Evolutionary conservation across 2,113 vertebrate genomes (phyloP).

Genomic region (Caracal caracal): DNA sequence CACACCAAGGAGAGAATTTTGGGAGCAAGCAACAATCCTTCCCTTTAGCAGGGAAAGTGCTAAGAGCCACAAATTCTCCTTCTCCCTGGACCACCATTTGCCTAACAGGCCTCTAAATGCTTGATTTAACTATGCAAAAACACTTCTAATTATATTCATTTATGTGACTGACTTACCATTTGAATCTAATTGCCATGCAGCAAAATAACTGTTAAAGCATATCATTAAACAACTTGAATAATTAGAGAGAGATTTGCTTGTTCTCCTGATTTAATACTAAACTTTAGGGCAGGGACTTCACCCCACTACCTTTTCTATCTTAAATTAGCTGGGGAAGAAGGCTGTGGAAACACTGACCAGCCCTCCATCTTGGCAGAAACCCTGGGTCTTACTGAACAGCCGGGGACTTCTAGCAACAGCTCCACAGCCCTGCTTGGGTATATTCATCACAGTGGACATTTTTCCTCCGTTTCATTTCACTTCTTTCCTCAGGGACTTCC

Average conservation of each 20-base stretch:
- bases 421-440: background rate
- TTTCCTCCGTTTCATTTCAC: background rate
- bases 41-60: background rate
- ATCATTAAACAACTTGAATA: constrained; percentile 82
- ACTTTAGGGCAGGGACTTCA: constrained; percentile 57
- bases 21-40: background rate
- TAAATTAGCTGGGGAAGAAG: constrained; percentile 53
- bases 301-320: constrained; percentile 61
- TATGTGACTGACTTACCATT: constrained; percentile 82
- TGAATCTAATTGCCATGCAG: constrained; percentile 82
- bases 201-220: constrained; percentile 81
- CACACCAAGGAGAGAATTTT: background rate
- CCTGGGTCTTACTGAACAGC: background rate
- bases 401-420: background rate
- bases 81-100: constrained; percentile 60
- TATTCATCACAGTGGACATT: background rate
- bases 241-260: constrained; percentile 76
- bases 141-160: constrained; percentile 81
- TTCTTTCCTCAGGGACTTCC: background rate
- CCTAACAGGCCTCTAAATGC: constrained; percentile 69
- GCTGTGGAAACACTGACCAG: background rate
- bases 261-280: constrained; percentile 64
- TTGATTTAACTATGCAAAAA: constrained; percentile 78
- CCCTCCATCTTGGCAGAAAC: background rate
- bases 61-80: constrained; percentile 27